Evolutionary conservation across 2,113 vertebrate genomes (phyloP), one percentile per base, ranked within the genome.

Genomic region (Nannobrachium achirus): DNA sequence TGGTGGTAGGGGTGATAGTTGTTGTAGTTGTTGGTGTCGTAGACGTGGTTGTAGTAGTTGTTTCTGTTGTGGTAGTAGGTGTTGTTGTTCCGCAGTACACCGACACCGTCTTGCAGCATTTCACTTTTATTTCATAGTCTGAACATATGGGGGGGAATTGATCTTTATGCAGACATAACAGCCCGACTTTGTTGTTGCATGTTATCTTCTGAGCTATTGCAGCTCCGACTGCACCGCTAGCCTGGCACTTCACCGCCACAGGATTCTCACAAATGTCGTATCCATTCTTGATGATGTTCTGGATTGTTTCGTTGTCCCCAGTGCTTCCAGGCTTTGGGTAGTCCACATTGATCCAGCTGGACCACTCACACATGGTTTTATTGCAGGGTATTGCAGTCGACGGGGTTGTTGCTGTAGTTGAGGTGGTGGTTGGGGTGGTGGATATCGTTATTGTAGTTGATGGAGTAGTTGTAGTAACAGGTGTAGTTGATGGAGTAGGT

Each of bases 101-200:
- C n/a, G n/a, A n/a, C 20, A 25, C n/a, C 6, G 1, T 50, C 14
- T 68, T 50, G 53, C 87, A 90, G 66, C 89, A 90, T 19, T 87
- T 75, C 0, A 80, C 69, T 19, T 71, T 79, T 41, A 90, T 66
- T 70, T 90, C 83, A 72, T 88, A 90, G 69, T 90, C 44, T 7
- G 70, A 67, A 64, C 93, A 94, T 59, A 91, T 84, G 1, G 56
- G 59, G 10, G 84, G 87, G 2, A 13, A 5, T 1, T 93, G 92
- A 42, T 90, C 65, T 0, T 46, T 57, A 49, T 93, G 93, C 16
- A 67, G 16, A 69, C 93, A 93, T 49, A 91, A 25, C 2, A 94
- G 66, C n/a, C 92, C 91, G 0, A 80, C 56, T 14, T 58, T 0
- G 0, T 57, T 60, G 1, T 88, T 76, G 19, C 92, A 93, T 8